A percentile compares a stretch with the other conserved stretches of the same genome.
Evolutionary conservation across 2,797 vertebrate species (phyloP).

Genomic region (Falco cherrug): DNA sequence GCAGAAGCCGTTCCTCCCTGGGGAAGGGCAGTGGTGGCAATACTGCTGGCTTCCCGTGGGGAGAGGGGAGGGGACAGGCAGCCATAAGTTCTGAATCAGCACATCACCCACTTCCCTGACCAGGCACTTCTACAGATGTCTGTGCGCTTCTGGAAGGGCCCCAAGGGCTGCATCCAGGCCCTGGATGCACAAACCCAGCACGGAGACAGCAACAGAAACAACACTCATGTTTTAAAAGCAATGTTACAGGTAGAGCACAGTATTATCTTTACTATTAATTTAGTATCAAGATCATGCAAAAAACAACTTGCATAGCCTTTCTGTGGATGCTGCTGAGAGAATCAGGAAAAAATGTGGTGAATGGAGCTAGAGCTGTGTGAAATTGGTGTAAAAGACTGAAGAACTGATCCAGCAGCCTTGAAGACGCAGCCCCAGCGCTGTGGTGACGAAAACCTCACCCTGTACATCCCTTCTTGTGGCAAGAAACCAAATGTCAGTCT

Average conservation of each 20-base stretch:
- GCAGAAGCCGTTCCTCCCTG: neutral
- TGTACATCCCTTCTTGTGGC: neutral
- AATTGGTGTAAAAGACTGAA: neutral
- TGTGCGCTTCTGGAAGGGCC: neutral
- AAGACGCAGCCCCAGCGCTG: neutral
- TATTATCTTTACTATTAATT: neutral
- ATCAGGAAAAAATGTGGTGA: neutral
- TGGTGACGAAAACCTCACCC: neutral
- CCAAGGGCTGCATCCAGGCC: neutral
- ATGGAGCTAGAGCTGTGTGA: neutral
- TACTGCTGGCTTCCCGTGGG: fast-evolving
- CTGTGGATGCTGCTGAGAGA: neutral
- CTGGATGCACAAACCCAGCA: neutral
- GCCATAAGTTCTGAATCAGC: neutral
- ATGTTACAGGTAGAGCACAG: neutral
- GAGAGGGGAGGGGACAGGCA: neutral
- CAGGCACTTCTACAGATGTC: neutral
- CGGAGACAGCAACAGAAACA: fast-evolving
- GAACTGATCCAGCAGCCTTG: neutral
- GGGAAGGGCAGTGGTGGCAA: neutral
- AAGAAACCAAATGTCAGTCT: neutral
- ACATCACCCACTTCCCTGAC: neutral
- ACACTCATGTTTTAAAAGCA: neutral
- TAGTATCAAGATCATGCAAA: neutral
- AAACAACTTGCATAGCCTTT: neutral